Conservation (phyloP, 2,888 invertebrate species). For the Encarsia formosa region DNA sequence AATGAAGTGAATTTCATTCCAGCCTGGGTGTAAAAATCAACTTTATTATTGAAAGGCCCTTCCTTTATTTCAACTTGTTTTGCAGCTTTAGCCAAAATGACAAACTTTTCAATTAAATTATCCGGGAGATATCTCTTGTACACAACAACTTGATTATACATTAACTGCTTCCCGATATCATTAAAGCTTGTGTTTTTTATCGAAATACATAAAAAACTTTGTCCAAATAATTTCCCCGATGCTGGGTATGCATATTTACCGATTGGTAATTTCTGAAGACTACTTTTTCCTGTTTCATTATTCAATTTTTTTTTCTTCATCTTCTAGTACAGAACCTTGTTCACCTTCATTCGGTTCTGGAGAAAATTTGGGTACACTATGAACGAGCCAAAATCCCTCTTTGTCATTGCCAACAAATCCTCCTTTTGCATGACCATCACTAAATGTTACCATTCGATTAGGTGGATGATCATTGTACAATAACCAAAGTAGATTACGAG, state of each 20-base stretch:
- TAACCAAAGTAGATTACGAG: slow-evolving; percentile 50
- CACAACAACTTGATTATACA: slow-evolving; percentile 77
- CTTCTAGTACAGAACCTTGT: slow-evolving; percentile 4
- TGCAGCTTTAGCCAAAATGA: slow-evolving; percentile 59
- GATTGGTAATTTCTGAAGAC: slow-evolving; percentile 28
- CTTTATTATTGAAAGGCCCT: slow-evolving; percentile 65
- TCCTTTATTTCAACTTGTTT: slow-evolving; percentile 55
- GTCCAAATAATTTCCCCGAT: slow-evolving; percentile 74
- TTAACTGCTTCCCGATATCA: slow-evolving; percentile 70
- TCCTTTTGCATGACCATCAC: slow-evolving; percentile 88
- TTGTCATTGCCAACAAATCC: slow-evolving; percentile 67
- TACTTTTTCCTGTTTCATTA: background rate
- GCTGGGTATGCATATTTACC: slow-evolving; percentile 65
- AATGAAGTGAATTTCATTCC: slow-evolving; percentile 72
- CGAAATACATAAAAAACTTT: slow-evolving; percentile 83
- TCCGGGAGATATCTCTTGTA: slow-evolving; percentile 65
- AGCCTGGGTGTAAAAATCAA: slow-evolving; percentile 57
- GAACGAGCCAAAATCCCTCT: slow-evolving; percentile 84
- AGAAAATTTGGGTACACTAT: slow-evolving; percentile 89
- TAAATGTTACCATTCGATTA: slow-evolving; percentile 53
- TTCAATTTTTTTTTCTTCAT: background rate
- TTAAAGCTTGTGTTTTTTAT: slow-evolving; percentile 65
- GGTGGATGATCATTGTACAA: slow-evolving; percentile 89
- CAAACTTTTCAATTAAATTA: slow-evolving; percentile 55
- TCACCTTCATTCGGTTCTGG: slow-evolving; percentile 51